Base-by-base conservation (phyloP, 2,888 invertebrate species). In the Nemapogon koenigi region DNA sequence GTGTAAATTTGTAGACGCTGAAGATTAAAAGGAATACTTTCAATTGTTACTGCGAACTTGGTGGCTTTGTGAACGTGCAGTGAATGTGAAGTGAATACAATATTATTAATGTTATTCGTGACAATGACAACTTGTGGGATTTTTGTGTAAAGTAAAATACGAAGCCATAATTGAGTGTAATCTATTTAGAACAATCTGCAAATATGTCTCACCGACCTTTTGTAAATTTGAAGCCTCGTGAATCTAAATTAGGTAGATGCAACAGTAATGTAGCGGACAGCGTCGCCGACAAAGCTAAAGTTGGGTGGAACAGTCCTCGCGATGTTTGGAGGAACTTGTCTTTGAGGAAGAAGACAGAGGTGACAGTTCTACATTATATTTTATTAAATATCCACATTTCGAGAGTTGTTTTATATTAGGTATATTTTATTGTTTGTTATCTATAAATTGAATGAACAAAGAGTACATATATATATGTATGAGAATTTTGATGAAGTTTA, bases 271-370 rank as follows among this genome's bases (percentile, higher is more conserved):
- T 76, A 40, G 67, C 64, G 44, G 76, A 76, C 50, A 59, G 59
- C 51, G 62, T 50, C 37, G 47, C 55, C 48, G 76, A 76, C 57
- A 78, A 72, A 59, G 46, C 65, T 45, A 78, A 76, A 60, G 62
- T 64, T 46, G 76, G 71, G 48, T 78, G 78, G 78, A 70, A 65
- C 15, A 76, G 75, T 57, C 78, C 78, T 28, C 62, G 78, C 30
- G 78, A 78, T 45, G 71, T 78, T 53, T 78, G 78, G 78, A 64
- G 78, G 48, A 78, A 78, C 47, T 62, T 78, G 45, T 78, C 78
- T 25, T 49, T 78, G 45, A 64, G 78, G 41, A 66, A 75, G 50
- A 78, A 76, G 52, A 68, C 67, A 7, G 76, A 78, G 78, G 78
- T 78, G 56, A 33, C n/a, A n/a, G n/a, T n/a, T n/a, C n/a, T n/a